Percentiles rank a stretch among this genome's conserved stretches.
These are phyloP conservation scores for Mythimna ferrago DNA, from an alignment of 2,888 invertebrate genomes.

Conservation along the genomic window DNA sequence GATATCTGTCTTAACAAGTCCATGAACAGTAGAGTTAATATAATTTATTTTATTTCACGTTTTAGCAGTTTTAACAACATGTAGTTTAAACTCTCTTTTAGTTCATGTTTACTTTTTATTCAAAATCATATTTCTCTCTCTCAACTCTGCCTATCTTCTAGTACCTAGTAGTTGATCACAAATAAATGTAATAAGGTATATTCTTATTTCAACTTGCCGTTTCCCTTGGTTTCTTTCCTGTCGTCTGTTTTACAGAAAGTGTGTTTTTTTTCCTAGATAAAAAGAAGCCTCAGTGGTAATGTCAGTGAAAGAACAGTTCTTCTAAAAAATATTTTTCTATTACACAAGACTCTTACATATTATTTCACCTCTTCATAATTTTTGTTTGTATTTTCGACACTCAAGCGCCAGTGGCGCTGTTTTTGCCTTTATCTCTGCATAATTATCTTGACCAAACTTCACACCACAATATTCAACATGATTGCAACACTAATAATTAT, in stretches of 20 bases:
- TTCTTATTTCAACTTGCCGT: background rate
- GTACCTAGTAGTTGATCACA: background rate
- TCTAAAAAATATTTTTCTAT: background rate
- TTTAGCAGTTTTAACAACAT: background rate
- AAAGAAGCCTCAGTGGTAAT: background rate
- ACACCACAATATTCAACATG: conserved; percentile 8
- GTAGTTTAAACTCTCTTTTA: background rate
- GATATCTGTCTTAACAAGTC: background rate
- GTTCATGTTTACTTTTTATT: too few relatives aligned
- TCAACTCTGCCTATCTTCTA: background rate
- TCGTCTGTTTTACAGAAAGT: background rate
- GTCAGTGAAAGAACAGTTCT: background rate
- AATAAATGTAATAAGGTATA: background rate
- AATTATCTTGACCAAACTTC: background rate
- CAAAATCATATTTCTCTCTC: background rate
- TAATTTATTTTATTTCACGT: too few relatives aligned
- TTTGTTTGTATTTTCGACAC: background rate
- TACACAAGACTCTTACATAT: background rate
- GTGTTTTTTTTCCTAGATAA: too few relatives aligned
- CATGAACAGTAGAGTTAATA: background rate
- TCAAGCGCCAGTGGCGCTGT: too few relatives aligned
- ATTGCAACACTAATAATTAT: conserved; percentile 17
- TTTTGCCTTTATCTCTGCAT: too few relatives aligned
- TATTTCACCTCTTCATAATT: background rate
- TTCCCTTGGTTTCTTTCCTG: background rate